Base-by-base conservation (phyloP, 2,113 vertebrate genomes). In the Lipotes vexillifer region DNA sequence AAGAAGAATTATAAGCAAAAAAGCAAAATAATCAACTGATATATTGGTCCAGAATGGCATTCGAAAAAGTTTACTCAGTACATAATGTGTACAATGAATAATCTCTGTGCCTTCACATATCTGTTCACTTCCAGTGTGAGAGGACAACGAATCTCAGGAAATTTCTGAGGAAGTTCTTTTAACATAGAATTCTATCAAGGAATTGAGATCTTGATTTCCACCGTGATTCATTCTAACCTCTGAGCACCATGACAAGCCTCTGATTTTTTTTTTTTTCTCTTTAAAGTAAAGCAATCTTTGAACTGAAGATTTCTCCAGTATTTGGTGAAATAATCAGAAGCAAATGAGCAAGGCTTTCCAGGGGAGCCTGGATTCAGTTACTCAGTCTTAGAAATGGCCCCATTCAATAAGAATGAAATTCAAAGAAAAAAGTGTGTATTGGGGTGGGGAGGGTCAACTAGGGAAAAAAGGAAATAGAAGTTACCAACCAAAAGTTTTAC, bases 241-340 rank as follows among this genome's bases (percentile, higher is more conserved):
- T 61, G 49, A 33, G 36, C 12, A 95, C 10, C 21, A 14, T 55
- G 25, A 78, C 8, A 3, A 74, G n/a, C 0, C 3, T 46, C 27
- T 63, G 20, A 12, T 25, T 46, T 63, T 23, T 49, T 41, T 46
- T 38, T 41, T 23, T 46, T n/a, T 36, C 55, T 10, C 21, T 55
- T 92, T 75, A 36, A 61, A 95, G n/a, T 69, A 72, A 71, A 88
- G 66, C 8, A 52, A 61, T 0, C 5, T 33, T 82, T 94, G 46
- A 31, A 86, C 31, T 59, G 11, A 74, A 71, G n/a, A 31, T 65
- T 80, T 90, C 29, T 57, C 29, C 15, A 74, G 10, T 46, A 69
- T 88, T 85, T 88, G n/a, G 31, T 78, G 52, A 85, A 95, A 95
- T 85, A 83, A 92, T 87, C 36, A 61, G 61, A 93, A 93, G 3